phyloP scores from a whole-genome alignment of 2,113 vertebrate genomes.

The Myotis davidii region DNA sequence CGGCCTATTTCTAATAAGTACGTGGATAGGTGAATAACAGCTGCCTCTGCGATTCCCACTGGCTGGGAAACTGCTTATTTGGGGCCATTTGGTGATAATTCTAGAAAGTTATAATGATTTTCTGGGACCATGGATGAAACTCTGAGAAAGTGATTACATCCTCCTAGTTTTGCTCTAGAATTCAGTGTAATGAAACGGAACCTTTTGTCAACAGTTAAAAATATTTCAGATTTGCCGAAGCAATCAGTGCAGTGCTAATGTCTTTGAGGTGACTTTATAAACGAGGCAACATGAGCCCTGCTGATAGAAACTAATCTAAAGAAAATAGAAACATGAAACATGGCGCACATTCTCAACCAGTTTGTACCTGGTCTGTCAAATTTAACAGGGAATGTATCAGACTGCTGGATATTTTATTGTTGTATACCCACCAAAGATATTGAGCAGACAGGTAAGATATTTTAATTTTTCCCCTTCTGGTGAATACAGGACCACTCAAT shows the following conservation, averaged over 20 bases:
- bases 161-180: slow-evolving; percentile 6
- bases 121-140: slow-evolving; percentile 51
- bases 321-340: slow-evolving; percentile 35
- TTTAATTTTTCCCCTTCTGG: slow-evolving; percentile 64
- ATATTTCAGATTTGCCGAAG: slow-evolving; percentile 66
- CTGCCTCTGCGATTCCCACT: slow-evolving; percentile 55
- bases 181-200: slow-evolving; percentile 62
- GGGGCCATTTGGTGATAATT: slow-evolving; percentile 69
- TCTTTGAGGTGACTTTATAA: slow-evolving; percentile 77
- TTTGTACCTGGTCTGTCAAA: slow-evolving; percentile 18
- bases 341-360: background rate
- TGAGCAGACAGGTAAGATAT: slow-evolving; percentile 55
- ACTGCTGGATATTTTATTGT: slow-evolving; percentile 70
- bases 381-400: slow-evolving; percentile 61
- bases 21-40: slow-evolving; percentile 72
- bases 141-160: slow-evolving; percentile 53
- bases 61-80: slow-evolving; percentile 73
- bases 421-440: slow-evolving; percentile 59
- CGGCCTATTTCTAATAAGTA: slow-evolving; percentile 78
- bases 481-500: slow-evolving; percentile 39
- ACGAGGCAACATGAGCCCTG: background rate
- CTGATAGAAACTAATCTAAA: slow-evolving; percentile 58
- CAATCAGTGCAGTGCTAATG: slow-evolving; percentile 20
- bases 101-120: slow-evolving; percentile 66
- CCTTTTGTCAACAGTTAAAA: slow-evolving; percentile 73